phyloP scores from a whole-genome alignment of 2,113 vertebrate genomes.

The Cavia porcellus region DNA sequence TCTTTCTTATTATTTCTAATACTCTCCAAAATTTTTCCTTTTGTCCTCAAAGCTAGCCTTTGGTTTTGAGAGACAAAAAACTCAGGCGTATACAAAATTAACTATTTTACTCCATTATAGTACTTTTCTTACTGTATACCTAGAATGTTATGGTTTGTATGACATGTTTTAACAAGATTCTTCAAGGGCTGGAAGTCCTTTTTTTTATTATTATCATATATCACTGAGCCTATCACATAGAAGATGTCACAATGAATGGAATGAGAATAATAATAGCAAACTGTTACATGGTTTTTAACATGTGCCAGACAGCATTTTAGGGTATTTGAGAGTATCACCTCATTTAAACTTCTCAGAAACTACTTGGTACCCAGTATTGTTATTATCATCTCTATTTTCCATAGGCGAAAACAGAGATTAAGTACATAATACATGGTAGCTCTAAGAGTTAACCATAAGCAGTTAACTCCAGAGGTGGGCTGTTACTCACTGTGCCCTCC shows the following conservation, averaged over 20 bases:
- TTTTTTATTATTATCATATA: not conserved
- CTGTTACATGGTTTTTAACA: not conserved
- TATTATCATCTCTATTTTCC: not conserved
- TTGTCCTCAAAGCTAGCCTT: not conserved
- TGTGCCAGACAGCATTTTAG: not conserved
- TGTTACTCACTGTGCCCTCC: not conserved
- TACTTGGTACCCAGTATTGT: too few species aligned
- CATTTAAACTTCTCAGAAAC: slow-evolving; percentile 7
- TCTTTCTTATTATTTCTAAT: not conserved
- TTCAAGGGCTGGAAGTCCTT: not conserved
- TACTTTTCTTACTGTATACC: not conserved
- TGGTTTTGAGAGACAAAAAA: not conserved
- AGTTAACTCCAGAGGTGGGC: not conserved
- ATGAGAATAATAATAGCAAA: not conserved
- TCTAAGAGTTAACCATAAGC: not conserved
- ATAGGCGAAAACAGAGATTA: not conserved
- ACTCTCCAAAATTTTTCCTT: not conserved
- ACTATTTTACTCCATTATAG: not conserved
- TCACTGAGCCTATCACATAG: not conserved
- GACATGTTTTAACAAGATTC: not conserved
- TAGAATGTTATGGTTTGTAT: not conserved
- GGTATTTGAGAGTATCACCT: not conserved
- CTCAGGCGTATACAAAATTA: not conserved
- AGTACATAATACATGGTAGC: not conserved
- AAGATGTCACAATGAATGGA: not conserved